A percentile compares a stretch with the other conserved stretches of the same genome.
Conservation (phyloP, 2,888 invertebrate genomes). For the Hoplodrina blanda region DNA sequence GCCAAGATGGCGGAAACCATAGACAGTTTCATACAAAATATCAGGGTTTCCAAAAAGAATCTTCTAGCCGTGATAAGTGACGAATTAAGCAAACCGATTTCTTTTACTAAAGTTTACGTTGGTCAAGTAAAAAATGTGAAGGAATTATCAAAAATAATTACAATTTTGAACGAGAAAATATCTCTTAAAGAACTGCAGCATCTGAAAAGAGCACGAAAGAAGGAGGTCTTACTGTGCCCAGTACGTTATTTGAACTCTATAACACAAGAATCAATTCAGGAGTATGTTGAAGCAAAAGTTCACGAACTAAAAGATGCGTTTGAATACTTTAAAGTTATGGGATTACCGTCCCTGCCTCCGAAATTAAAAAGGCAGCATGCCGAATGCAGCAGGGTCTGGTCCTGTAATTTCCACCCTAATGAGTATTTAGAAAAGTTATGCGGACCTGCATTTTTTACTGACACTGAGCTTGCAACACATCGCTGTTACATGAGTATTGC, state of each 20-base stretch:
- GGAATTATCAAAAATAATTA: constrained; percentile 91
- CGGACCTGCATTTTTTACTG: constrained; percentile 91
- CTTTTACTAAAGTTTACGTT: constrained; percentile 90
- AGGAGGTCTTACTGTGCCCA: constrained; percentile 90
- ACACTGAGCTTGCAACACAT: constrained; percentile 89
- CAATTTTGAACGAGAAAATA: constrained; percentile 89
- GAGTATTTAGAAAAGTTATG: constrained; percentile 93
- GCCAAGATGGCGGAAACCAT: constrained; percentile 68
- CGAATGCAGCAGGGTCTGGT: constrained; percentile 92
- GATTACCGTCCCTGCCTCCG: constrained; percentile 92
- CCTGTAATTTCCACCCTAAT: constrained; percentile 96
- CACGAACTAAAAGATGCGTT: constrained; percentile 87
- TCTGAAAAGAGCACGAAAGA: constrained; percentile 93
- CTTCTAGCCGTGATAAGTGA: constrained; percentile 90
- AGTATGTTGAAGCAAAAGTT: constrained; percentile 80
- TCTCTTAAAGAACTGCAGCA: constrained; percentile 92
- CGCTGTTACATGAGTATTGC: constrained; percentile 91
- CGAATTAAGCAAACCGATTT: constrained; percentile 86
- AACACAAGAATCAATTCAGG: constrained; percentile 81
- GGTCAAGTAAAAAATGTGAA: constrained; percentile 91
- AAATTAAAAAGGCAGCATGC: constrained; percentile 92
- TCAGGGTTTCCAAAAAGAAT: constrained; percentile 72
- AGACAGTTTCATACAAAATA: constrained; percentile 69
- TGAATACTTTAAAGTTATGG: constrained; percentile 86
- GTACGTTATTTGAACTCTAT: constrained; percentile 66